Base-by-base conservation (phyloP, 2,888 invertebrate species). In the Heliconius ismenius region DNA sequence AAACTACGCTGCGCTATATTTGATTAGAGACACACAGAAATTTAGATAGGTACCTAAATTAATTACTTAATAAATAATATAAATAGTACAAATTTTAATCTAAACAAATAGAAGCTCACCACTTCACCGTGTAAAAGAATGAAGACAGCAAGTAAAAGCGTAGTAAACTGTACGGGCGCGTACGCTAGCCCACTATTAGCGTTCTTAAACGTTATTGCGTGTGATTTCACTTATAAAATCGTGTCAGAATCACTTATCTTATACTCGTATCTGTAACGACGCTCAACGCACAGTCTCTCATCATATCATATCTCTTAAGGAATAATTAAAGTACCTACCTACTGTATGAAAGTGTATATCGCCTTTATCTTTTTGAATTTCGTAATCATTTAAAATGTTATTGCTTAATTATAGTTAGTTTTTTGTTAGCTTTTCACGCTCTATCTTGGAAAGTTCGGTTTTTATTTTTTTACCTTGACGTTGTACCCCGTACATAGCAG, bases 141-240 rank as follows among this genome's bases (percentile, higher is more conserved):
- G 4, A 2, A 6, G 24, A 62, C 11, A 26, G 26, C 62, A 7
- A 39, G 39, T 24, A 67, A 67, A 36, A 64, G 21, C n/a, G 39
- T n/a, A 64, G 21, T 32, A 32, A 32, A 13, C 24, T 67, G 49
- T 49, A 36, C 13, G 6, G 28, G 32, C 32, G 32, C n/a, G 36
- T 65, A 49, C 32, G 58, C 69, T 63, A 63, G 49, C 54, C 70
- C 69, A 54, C 54, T 75, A 64, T 63, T 75, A 69, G 54, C 26
- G 67, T 62, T 64, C 54, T 70, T 54, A 54, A 64, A 39, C 26
- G 60, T n/a, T 6, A 43, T n/a, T 74, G 70, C 69, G 62, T 70
- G 75, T 49, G 75, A 64, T 76, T 76, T 76, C 75, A 76, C 75
- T 67, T 54, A 70, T 70, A 64, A 54, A 54, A 76, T 76, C 49